phyloP scores from a whole-genome alignment of 2,888 invertebrate genomes.

The Sesia bembeciformis region DNA sequence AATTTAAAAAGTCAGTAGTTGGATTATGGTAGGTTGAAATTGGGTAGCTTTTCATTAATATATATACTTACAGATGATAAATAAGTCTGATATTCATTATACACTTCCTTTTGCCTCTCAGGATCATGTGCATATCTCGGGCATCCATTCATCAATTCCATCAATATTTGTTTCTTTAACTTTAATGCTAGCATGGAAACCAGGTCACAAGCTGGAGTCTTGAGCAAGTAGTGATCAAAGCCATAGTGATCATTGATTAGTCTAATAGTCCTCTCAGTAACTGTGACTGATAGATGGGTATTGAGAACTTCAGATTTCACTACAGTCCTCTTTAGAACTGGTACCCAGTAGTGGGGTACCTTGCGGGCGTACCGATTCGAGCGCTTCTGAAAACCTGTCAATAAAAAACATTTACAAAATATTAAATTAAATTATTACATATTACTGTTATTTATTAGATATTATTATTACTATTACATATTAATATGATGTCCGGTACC shows the following conservation, averaged over 20 bases:
- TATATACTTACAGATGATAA: slow-evolving; percentile 81
- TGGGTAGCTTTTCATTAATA: background rate
- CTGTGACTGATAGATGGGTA: slow-evolving; percentile 84
- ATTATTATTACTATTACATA: too few relatives aligned
- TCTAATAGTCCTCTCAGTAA: slow-evolving; percentile 88
- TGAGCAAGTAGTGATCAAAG: slow-evolving; percentile 94
- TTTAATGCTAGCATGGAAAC: slow-evolving; percentile 88
- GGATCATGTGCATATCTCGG: slow-evolving; percentile 79
- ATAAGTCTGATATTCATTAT: slow-evolving; percentile 87
- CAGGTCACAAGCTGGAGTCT: slow-evolving; percentile 94
- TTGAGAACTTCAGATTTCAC: slow-evolving; percentile 94
- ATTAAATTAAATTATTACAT: background rate
- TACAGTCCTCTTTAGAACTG: slow-evolving; percentile 83
- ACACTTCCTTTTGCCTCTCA: slow-evolving; percentile 79
- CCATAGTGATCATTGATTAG: slow-evolving; percentile 93
- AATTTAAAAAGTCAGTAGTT: too few relatives aligned
- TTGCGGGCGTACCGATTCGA: slow-evolving; percentile 52
- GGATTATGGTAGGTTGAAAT: too few relatives aligned
- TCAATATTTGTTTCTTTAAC: slow-evolving; percentile 88
- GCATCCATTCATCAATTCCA: slow-evolving; percentile 79
- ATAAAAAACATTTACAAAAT: background rate
- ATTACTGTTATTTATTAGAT: too few relatives aligned
- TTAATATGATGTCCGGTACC: too few relatives aligned
- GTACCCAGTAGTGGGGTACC: slow-evolving; percentile 92
- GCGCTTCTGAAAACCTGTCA: slow-evolving; percentile 80